Evolutionary conservation across 2,888 invertebrate species (phyloP).

Genomic region (Mycalesis mineus): DNA sequence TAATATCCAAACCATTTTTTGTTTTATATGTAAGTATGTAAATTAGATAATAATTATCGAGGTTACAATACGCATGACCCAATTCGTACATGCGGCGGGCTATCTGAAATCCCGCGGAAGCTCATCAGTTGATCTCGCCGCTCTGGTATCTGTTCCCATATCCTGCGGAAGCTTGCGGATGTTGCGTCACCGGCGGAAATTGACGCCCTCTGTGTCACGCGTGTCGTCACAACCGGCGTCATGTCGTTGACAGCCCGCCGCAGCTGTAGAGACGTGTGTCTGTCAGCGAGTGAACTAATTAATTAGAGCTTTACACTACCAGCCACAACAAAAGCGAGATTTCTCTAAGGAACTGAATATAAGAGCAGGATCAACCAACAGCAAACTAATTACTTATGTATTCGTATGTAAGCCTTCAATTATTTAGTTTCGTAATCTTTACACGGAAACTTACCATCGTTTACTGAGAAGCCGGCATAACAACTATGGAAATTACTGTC

Average conservation of each 20-base stretch:
- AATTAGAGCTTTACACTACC: neutral
- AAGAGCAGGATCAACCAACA: neutral
- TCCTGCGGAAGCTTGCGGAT: conserved; percentile 71
- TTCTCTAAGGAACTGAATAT: too few species aligned
- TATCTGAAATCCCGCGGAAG: conserved; percentile 61
- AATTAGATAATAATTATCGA: neutral
- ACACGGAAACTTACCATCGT: neutral
- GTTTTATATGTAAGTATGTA: too few species aligned
- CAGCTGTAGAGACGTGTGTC: neutral
- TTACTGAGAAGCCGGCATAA: conserved; percentile 20
- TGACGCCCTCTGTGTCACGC: conserved; percentile 72
- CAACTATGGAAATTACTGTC: conserved; percentile 45
- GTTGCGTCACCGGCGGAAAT: conserved; percentile 75
- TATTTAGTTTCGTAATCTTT: neutral
- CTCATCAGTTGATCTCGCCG: conserved; percentile 55
- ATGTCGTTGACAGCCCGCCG: conserved; percentile 14
- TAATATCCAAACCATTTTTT: too few species aligned
- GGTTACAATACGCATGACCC: neutral
- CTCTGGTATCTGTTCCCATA: conserved; percentile 61
- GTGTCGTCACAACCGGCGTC: conserved; percentile 35
- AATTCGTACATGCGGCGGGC: conserved; percentile 4
- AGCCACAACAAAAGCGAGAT: too few species aligned
- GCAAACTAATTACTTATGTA: neutral
- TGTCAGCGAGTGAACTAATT: neutral
- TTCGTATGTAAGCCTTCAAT: neutral